phyloP scores from a whole-genome alignment of 2,888 invertebrate species.

The Fabriciana adippe region DNA sequence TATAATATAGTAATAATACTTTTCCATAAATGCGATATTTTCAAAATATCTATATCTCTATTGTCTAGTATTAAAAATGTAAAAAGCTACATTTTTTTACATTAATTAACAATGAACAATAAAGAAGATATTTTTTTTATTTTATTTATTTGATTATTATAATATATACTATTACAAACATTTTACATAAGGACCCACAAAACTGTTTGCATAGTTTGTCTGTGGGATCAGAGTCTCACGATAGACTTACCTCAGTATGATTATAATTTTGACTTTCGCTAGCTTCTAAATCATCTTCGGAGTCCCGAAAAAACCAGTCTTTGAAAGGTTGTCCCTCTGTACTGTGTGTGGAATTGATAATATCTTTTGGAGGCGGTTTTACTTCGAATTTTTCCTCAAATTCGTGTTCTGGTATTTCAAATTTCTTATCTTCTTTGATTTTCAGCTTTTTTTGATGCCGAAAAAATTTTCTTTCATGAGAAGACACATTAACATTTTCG shows the following conservation, averaged over 20 bases:
- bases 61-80: no score
- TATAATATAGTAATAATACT: no score
- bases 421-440: slow-evolving; percentile 52
- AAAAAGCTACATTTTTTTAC: background rate
- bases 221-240: no score
- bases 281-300: slow-evolving; percentile 67
- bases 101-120: background rate
- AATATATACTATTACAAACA: no score
- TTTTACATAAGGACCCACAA: no score
- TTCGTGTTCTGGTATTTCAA: slow-evolving; percentile 82
- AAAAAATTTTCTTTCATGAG: slow-evolving; percentile 62
- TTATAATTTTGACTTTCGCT: slow-evolving; percentile 61
- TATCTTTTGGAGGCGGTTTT: slow-evolving; percentile 70
- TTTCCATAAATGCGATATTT: no score
- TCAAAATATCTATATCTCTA: no score
- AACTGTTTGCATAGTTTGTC: no score
- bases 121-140: slow-evolving; percentile 26
- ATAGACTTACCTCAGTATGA: slow-evolving; percentile 60
- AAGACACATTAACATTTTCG: slow-evolving; percentile 42
- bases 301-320: slow-evolving; percentile 73
- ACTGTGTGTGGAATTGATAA: slow-evolving; percentile 42
- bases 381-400: slow-evolving; percentile 83
- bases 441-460: slow-evolving; percentile 66
- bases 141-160: no score
- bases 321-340: slow-evolving; percentile 53